phyloP scores from a whole-genome alignment of 1,140 invertebrate species.

The Drosophila insularis region DNA sequence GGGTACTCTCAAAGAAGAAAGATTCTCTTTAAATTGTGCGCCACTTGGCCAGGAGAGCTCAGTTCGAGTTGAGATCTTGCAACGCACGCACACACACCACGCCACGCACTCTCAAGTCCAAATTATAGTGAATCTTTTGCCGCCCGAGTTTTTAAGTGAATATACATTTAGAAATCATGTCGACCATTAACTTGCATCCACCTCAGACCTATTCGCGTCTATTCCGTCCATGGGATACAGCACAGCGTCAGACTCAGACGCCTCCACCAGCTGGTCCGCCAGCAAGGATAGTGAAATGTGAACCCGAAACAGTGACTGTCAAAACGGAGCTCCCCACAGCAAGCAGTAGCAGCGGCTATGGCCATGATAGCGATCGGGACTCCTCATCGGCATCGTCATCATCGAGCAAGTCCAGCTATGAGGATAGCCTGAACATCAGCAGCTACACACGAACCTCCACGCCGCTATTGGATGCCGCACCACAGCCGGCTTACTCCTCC shows the following conservation, averaged over 20 bases:
- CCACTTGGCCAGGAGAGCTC: conserved; percentile 58
- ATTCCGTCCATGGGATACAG: conserved; percentile 81
- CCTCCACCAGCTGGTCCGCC: conserved; percentile 26
- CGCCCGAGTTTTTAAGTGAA: conserved; percentile 41
- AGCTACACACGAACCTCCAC: conserved; percentile 67
- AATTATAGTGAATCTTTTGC: conserved; percentile 19
- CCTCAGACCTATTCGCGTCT: conserved; percentile 82
- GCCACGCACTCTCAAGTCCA: conserved; percentile 17
- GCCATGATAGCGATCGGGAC: conserved; percentile 68
- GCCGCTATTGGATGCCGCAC: conserved; percentile 47
- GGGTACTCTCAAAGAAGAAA: conserved; percentile 39
- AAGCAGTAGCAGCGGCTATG: conserved; percentile 46
- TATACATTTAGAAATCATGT: conserved; percentile 50
- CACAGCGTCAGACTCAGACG: conserved; percentile 57
- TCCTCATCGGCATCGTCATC: conserved; percentile 50
- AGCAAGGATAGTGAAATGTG: conserved; percentile 57
- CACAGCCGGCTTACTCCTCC: conserved; percentile 41
- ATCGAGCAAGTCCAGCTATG: conserved; percentile 62
- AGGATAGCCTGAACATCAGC: conserved; percentile 61
- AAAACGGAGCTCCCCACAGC: conserved; percentile 49
- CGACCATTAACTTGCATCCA: conserved; percentile 73
- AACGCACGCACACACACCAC: conserved; percentile 52
- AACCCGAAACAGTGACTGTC: conserved; percentile 42
- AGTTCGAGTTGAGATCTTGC: conserved; percentile 79
- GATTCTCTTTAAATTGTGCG: conserved; percentile 70